Percentiles rank a stretch among this genome's conserved stretches.
phyloP scores from a whole-genome alignment of 2,888 invertebrate genomes.

The Trichopria drosophilae region DNA sequence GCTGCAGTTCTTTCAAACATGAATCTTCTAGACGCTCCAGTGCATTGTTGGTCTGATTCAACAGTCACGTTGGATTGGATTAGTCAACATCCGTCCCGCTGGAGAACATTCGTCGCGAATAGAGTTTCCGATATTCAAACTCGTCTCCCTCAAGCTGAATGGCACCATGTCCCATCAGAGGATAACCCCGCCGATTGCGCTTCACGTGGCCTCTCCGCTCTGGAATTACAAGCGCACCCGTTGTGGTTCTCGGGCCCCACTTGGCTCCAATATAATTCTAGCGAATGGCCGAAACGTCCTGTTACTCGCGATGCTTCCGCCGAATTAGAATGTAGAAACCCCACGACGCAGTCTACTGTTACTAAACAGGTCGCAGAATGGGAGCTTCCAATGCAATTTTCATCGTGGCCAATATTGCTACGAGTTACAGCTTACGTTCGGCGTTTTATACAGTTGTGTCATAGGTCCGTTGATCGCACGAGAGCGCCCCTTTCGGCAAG shows the following conservation, averaged over 20 bases:
- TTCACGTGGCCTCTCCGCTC: slow-evolving; percentile 38
- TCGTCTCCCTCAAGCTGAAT: slow-evolving; percentile 31
- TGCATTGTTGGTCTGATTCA: slow-evolving; percentile 35
- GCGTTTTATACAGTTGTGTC: background rate
- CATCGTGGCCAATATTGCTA: background rate
- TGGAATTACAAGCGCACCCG: slow-evolving; percentile 25
- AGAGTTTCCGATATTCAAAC: slow-evolving; percentile 43
- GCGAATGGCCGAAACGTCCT: slow-evolving; percentile 13
- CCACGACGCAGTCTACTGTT: background rate
- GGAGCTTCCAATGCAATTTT: slow-evolving; percentile 1
- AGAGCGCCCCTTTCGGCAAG: background rate
- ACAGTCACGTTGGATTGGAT: slow-evolving; percentile 38
- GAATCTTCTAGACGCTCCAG: background rate
- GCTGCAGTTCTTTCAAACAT: slow-evolving; percentile 17
- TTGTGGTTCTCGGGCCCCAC: slow-evolving; percentile 37
- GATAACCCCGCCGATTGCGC: slow-evolving; percentile 47
- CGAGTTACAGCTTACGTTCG: background rate
- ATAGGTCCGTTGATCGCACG: background rate
- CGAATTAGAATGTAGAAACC: too few relatives aligned
- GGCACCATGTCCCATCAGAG: slow-evolving; percentile 40
- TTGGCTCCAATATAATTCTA: slow-evolving; percentile 27
- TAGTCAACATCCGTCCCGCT: slow-evolving; percentile 29
- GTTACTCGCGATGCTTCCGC: too few relatives aligned
- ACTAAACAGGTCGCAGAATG: slow-evolving; percentile 3
- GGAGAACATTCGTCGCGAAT: slow-evolving; percentile 41